Evolutionary conservation across 2,888 invertebrate genomes (phyloP), one percentile per base, ranked within the genome.

Genomic region (Pasiphila rectangulata): DNA sequence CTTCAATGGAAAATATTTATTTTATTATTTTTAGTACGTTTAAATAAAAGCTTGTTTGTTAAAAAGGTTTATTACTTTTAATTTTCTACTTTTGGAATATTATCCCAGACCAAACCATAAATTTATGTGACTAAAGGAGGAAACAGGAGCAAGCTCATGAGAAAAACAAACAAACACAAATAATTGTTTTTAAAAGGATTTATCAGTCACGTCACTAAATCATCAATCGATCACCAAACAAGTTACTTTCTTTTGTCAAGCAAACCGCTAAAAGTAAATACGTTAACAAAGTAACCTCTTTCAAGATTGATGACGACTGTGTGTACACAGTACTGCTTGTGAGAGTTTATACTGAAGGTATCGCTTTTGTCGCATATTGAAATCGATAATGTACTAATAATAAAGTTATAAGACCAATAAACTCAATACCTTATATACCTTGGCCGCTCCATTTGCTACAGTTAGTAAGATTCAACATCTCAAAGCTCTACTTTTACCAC

Each of bases 161-260:
- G n/a, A n/a, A 15, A 35, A 23, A 21, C 13, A 10, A 24, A 16
- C 16, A 16, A 2, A 16, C 4, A 12, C 21, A 12, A 27, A 6
- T 1, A 5, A 13, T 13, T 3, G 13, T 27, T 15, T 29, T 9
- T 12, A 12, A 35, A 20, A 37, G 3, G 16, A 6, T 4, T 17
- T 4, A 10, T 5, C 17, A 12, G 6, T 9, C 5, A 32, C 39
- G 23, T 36, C 46, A 49, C 46, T 38, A 48, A 24, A 43, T 44
- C 42, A 38, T 45, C 49, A 34, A 57, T 60, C 54, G 53, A 57
- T 60, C 57, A 56, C 50, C 56, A 51, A 51, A 60, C 56, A 60
- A 60, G 56, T 32, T 42, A 30, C 35, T 40, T 27, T 46, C 49
- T 58, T 44, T 59, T 64, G 62, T 64, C 64, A 59, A 58, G 56